A percentile compares a stretch with the other conserved stretches of the same genome.
phyloP scores from a whole-genome alignment of 2,888 invertebrate genomes.

The Sturmia bella region DNA sequence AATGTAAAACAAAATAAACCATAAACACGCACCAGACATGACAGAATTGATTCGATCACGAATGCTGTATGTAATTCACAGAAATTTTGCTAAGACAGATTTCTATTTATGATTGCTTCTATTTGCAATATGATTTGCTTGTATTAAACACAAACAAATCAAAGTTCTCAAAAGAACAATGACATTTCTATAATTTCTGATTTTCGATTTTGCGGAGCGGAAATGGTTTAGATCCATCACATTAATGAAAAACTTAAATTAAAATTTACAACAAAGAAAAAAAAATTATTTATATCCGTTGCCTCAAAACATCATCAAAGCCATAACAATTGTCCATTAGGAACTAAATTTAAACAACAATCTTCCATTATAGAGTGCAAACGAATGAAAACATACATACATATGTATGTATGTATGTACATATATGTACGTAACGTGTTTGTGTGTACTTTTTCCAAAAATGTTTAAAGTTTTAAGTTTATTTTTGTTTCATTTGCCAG shows the following conservation, averaged over 20 bases:
- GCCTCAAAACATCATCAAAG: not conserved
- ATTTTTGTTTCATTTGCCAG: not conserved
- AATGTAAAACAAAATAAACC: too few relatives aligned
- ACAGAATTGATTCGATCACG: too few relatives aligned
- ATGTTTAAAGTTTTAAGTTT: not conserved
- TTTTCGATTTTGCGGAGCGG: constrained; percentile 16
- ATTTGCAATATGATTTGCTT: too few relatives aligned
- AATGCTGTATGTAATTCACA: too few relatives aligned
- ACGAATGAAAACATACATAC: too few relatives aligned
- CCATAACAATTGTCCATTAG: constrained; percentile 4
- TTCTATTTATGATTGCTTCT: too few relatives aligned
- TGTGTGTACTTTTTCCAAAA: not conserved
- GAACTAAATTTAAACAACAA: not conserved
- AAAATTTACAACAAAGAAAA: constrained; percentile 23
- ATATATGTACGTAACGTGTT: not conserved
- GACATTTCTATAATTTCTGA: not conserved
- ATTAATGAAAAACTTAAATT: constrained; percentile 36
- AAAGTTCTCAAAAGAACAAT: not conserved
- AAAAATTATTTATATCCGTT: constrained; percentile 33
- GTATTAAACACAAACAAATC: not conserved
- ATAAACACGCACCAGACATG: too few relatives aligned
- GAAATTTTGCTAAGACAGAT: too few relatives aligned
- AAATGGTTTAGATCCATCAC: constrained; percentile 37
- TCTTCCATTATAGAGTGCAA: not conserved
- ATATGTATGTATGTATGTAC: not conserved